Base-by-base conservation (phyloP, 2,888 invertebrate genomes). In the Exephanes ischioxanthus region DNA sequence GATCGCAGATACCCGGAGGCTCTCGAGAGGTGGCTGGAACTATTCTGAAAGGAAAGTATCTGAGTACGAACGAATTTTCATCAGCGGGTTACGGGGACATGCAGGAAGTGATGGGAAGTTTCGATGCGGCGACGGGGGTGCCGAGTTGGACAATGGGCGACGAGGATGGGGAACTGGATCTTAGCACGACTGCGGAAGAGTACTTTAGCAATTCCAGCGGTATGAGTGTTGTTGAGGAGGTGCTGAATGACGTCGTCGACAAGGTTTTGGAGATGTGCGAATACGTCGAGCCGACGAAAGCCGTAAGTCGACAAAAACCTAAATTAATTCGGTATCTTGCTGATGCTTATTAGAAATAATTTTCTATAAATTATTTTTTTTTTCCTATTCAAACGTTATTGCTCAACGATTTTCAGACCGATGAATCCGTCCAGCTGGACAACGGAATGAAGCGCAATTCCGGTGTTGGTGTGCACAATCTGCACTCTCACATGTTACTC, bases 401-500 rank as follows among this genome's bases (percentile, higher is more conserved):
- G 45, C 19, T 67, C 22, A 72, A 80, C n/a, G 53, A 19, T 22
- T 85, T 85, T 7, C 84, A 92, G 90, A 85, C 86, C 3, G 93
- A 94, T n/a, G 93, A 93, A 7, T 88, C 90, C 0, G 85, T 89
- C n/a, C 91, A 90, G 33, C 80, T 92, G 58, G 93, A 92, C n/a
- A 85, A 89, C 41, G 91, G 91, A 55, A 73, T 89, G 0, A 92
- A 91, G 77, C 90, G 91, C 4, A 91, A 91, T 71, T 89, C 91
- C 37, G 94, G 94, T 2, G 90, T 93, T 14, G 94, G 94, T 16
- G 95, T 97, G 53, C 97, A 97, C 92, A 96, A 97, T 37, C 96
- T 97, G 82, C 98, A 98, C 92, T 97, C 97, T 30, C 98, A 98
- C 92, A 95, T 98, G 94, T 95, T 98, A 61, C 94, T 98, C 2